phyloP scores from a whole-genome alignment of 2,113 vertebrate species.

The Tragelaphus buxtoni region DNA sequence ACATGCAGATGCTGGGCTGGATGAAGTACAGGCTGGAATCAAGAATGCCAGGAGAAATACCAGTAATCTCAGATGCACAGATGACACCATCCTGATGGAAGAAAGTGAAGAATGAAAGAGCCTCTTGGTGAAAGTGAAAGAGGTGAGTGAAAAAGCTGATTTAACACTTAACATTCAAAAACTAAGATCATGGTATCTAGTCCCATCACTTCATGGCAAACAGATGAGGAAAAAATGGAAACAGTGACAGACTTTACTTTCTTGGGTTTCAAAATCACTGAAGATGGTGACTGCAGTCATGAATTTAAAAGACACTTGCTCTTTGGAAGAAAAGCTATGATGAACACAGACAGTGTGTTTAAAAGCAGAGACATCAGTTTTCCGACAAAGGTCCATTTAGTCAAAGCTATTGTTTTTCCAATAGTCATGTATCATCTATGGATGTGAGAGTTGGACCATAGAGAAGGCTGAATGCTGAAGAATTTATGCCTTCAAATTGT shows the following conservation, averaged over 20 bases:
- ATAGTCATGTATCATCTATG: background rate
- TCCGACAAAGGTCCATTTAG: background rate
- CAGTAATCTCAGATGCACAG: background rate
- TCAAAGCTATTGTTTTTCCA: background rate
- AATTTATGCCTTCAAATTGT: background rate
- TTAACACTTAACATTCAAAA: background rate
- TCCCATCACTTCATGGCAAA: background rate
- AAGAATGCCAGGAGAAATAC: background rate
- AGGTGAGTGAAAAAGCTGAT: background rate
- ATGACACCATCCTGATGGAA: background rate
- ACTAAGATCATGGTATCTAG: background rate
- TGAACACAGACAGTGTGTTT: background rate
- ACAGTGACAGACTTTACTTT: background rate
- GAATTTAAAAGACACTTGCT: background rate
- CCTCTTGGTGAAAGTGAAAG: background rate
- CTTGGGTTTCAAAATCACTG: background rate
- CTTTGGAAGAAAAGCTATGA: background rate
- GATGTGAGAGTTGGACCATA: background rate
- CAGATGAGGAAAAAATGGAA: background rate
- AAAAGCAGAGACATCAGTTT: background rate
- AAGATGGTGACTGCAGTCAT: background rate
- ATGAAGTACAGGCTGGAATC: background rate
- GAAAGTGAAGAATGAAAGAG: background rate
- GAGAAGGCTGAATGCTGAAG: background rate
- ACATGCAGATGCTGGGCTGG: background rate